Evolutionary conservation across 2,113 vertebrate species (phyloP).

Genomic region (Melanostigma gelatinosum): DNA sequence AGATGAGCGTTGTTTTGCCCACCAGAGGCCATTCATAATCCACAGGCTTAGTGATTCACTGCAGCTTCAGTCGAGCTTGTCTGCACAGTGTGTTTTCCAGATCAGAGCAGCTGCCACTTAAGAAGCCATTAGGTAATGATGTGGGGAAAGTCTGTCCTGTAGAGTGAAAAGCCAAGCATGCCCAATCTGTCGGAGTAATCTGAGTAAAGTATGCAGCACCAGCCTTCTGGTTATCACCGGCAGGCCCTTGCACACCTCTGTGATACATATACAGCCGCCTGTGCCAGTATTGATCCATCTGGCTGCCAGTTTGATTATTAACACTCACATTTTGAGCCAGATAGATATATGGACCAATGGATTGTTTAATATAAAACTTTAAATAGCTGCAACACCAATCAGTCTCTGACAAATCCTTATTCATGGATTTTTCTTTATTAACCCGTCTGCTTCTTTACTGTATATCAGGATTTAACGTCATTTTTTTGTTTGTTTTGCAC

Average conservation of each 20-base stretch:
- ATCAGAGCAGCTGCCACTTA: conserved; percentile 58
- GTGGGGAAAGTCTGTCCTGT: conserved; percentile 21
- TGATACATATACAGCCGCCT: conserved; percentile 48
- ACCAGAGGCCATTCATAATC: conserved; percentile 35
- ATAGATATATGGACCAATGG: conserved; percentile 45
- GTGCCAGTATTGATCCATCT: conserved; percentile 59
- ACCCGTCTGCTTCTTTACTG: conserved; percentile 2
- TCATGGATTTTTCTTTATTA: conserved; percentile 42
- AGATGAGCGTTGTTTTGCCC: conserved; percentile 16
- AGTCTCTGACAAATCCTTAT: conserved; percentile 35
- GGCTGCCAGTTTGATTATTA: conserved; percentile 49
- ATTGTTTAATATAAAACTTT: conserved; percentile 53
- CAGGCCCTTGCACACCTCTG: conserved; percentile 4
- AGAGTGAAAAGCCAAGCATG: conserved; percentile 38
- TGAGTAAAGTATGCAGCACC: conserved; percentile 6
- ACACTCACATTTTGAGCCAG: conserved; percentile 40
- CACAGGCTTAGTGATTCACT: conserved; percentile 33
- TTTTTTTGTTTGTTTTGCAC: not conserved
- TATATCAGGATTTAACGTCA: not conserved
- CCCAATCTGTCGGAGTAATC: conserved; percentile 7
- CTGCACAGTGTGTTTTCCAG: conserved; percentile 46
- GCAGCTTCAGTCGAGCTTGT: conserved; percentile 35
- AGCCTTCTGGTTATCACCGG: conserved; percentile 20
- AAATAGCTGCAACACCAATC: conserved; percentile 16
- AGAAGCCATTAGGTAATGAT: conserved; percentile 52